A percentile compares a stretch with the other conserved stretches of the same genome.
Evolutionary conservation across 2,888 invertebrate genomes (phyloP).

Genomic region (Cataglyphis altisquamis): DNA sequence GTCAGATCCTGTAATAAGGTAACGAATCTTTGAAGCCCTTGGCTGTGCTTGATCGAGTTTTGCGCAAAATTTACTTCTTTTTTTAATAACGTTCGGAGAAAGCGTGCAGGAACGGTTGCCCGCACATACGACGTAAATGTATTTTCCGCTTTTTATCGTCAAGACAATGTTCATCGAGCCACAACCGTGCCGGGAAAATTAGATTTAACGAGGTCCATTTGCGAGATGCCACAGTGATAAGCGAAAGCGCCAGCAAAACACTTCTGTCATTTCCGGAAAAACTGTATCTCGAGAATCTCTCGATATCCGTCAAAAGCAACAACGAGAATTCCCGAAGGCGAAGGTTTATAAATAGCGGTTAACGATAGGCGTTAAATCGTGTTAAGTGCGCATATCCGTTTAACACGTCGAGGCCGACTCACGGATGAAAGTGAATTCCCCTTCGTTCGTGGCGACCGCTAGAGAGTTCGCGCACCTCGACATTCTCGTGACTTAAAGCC

Average conservation of each 20-base stretch:
- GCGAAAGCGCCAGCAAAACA: slow-evolving; percentile 10
- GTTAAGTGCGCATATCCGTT: slow-evolving; percentile 48
- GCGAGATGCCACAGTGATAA: slow-evolving; percentile 17
- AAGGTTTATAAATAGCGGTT: not conserved
- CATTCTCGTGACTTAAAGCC: slow-evolving; percentile 1
- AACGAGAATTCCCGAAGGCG: not conserved
- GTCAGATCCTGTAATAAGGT: not conserved
- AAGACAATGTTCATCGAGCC: slow-evolving; percentile 20
- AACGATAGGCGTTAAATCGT: slow-evolving; percentile 44
- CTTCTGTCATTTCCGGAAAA: not conserved
- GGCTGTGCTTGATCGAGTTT: slow-evolving; percentile 37
- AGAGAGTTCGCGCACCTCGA: slow-evolving; percentile 33
- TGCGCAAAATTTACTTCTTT: slow-evolving; percentile 40
- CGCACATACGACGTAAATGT: slow-evolving; percentile 11
- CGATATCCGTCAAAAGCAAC: not conserved
- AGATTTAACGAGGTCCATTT: slow-evolving; percentile 16
- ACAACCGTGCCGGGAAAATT: slow-evolving; percentile 22
- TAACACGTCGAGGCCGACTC: slow-evolving; percentile 41
- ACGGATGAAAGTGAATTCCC: slow-evolving; percentile 77
- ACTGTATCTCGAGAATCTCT: not conserved
- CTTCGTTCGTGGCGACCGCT: slow-evolving; percentile 15
- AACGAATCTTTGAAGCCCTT: slow-evolving; percentile 28
- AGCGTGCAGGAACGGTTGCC: slow-evolving; percentile 19
- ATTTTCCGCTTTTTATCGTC: slow-evolving; percentile 48
- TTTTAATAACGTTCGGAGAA: slow-evolving; percentile 21